phyloP scores from a whole-genome alignment of 2,888 invertebrate genomes.

The Polymixis lichenea region DNA sequence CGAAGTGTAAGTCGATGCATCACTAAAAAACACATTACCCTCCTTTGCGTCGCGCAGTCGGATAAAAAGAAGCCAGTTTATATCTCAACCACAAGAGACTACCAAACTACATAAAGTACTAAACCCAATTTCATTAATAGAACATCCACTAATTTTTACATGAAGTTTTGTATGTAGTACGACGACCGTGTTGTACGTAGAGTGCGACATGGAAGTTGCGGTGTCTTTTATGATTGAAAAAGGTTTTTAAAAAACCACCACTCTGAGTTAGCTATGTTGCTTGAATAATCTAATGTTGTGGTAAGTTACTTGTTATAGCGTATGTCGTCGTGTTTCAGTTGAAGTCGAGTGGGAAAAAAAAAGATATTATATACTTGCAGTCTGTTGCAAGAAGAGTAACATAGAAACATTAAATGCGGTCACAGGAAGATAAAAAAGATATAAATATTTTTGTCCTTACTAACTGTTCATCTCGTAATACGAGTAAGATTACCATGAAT shows the following conservation, averaged over 20 bases:
- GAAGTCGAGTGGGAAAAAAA: background rate
- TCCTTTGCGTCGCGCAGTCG: too few species aligned
- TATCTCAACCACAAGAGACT: background rate
- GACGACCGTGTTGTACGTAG: conserved; percentile 33
- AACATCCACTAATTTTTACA: background rate
- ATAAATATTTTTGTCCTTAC: background rate
- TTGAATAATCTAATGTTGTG: conserved; percentile 5
- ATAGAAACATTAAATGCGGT: too few species aligned
- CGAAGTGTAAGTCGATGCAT: background rate
- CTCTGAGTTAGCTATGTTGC: conserved; percentile 10
- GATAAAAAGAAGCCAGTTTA: background rate
- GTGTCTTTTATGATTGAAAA: conserved; percentile 30
- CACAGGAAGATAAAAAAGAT: background rate
- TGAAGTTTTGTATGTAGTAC: background rate
- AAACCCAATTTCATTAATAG: background rate
- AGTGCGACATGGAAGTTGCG: conserved; percentile 36
- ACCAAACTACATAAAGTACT: background rate
- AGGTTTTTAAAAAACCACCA: conserved; percentile 23
- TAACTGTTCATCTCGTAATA: background rate
- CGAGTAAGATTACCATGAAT: too few species aligned
- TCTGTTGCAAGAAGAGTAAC: background rate
- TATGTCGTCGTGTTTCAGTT: background rate
- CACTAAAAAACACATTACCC: background rate
- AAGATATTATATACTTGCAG: background rate
- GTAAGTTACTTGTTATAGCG: background rate